phyloP scores from a whole-genome alignment of 2,797 vertebrate genomes.

The Diplodus puntazzo region DNA sequence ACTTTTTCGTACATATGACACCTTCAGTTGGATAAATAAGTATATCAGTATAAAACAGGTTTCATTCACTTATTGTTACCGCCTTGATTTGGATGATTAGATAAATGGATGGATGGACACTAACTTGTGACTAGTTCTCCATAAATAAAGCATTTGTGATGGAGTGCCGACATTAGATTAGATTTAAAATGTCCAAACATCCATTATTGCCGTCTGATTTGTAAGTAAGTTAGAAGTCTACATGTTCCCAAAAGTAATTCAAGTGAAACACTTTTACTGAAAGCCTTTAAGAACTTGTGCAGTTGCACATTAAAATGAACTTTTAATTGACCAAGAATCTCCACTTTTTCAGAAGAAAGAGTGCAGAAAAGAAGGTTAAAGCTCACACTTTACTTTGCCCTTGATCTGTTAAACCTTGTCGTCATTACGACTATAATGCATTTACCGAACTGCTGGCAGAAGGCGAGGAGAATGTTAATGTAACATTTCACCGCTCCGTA shows the following conservation, averaged over 20 bases:
- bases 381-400: conserved; percentile 19
- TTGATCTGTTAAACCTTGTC: conserved; percentile 22
- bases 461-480: conserved; percentile 30
- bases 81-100: no score
- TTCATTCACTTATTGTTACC: no score
- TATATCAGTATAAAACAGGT: no score
- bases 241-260: not conserved
- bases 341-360: no score
- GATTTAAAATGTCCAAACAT: not conserved
- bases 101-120: no score
- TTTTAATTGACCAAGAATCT: not conserved
- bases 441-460: conserved; percentile 25
- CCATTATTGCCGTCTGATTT: not conserved
- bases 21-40: no score
- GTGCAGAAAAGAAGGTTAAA: not conserved
- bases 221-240: not conserved
- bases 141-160: no score
- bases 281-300: not conserved
- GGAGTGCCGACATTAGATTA: no score
- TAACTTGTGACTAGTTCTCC: no score
- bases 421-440: conserved; percentile 7
- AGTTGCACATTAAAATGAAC: not conserved
- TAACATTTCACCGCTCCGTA: conserved; percentile 13
- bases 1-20: no score
- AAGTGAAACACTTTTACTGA: not conserved